Evolutionary conservation across 2,113 vertebrate genomes (phyloP).

Genomic region (Scartelaos histophorus): DNA sequence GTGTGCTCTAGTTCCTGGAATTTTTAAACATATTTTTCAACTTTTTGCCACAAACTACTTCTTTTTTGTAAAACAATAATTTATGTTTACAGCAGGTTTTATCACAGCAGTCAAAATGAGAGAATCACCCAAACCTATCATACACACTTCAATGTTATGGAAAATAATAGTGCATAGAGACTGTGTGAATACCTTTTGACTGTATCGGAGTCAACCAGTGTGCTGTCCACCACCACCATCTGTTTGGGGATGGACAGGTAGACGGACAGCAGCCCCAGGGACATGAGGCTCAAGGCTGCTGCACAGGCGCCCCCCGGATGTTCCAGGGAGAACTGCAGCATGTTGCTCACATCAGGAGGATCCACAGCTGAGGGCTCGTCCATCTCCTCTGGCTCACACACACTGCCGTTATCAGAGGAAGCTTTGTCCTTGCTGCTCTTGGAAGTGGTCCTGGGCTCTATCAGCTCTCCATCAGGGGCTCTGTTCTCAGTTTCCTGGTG

Average conservation of each 20-base stretch:
- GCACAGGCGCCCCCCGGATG: constrained; percentile 86
- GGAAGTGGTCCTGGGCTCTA: neutral
- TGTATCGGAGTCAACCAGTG: constrained; percentile 85
- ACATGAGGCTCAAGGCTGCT: constrained; percentile 82
- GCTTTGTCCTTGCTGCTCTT: neutral
- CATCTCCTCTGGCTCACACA: neutral
- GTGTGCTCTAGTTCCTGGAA: no score
- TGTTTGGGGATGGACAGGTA: constrained; percentile 87
- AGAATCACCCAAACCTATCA: no score
- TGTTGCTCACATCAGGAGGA: constrained; percentile 48
- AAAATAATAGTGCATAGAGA: neutral
- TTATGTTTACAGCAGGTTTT: no score
- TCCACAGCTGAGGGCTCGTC: neutral
- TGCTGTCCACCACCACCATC: constrained; percentile 94
- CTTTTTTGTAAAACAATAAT: no score
- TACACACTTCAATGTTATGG: no score
- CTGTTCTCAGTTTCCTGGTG: constrained; percentile 75
- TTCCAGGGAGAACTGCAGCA: constrained; percentile 83
- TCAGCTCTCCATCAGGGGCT: neutral
- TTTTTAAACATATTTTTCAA: no score
- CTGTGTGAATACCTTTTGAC: constrained; percentile 76
- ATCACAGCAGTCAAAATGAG: no score
- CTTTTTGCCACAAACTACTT: no score
- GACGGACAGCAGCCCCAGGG: constrained; percentile 85
- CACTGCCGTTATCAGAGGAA: neutral